phyloP scores from a whole-genome alignment of 2,888 invertebrate species.

The Phytoseiulus persimilis region DNA sequence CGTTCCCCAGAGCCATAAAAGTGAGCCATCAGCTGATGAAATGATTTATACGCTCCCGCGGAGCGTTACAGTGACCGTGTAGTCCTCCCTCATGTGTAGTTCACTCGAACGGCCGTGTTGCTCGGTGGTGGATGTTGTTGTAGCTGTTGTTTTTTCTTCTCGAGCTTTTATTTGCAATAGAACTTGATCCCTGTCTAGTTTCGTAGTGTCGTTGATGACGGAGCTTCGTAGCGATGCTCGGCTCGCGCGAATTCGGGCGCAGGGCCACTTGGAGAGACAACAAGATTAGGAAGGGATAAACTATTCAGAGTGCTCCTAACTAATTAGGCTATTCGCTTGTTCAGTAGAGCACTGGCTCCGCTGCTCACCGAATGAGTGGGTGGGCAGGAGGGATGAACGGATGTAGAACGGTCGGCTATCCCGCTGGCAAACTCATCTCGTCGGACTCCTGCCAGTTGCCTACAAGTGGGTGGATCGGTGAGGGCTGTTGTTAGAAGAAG shows the following conservation, averaged over 20 bases:
- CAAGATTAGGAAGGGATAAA: neutral
- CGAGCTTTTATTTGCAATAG: neutral
- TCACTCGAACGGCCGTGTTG: neutral
- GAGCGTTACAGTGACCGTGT: neutral
- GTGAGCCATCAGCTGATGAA: neutral
- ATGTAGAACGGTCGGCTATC: neutral
- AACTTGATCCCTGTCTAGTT: neutral
- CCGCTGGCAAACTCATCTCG: neutral
- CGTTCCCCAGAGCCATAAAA: neutral
- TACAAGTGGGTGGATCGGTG: neutral
- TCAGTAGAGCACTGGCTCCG: neutral
- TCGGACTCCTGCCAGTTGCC: neutral
- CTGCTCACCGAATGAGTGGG: neutral
- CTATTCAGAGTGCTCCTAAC: conserved; percentile 5
- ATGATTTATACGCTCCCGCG: neutral
- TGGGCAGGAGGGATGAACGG: neutral
- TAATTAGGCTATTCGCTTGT: neutral
- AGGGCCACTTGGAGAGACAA: neutral
- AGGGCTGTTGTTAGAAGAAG: neutral
- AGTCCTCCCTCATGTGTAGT: neutral
- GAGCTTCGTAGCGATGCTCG: neutral
- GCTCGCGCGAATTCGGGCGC: neutral
- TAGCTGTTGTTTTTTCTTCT: neutral
- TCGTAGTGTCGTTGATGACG: neutral
- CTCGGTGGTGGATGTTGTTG: neutral